Percentiles rank a stretch among this genome's conserved stretches.
phyloP scores from a whole-genome alignment of 2,797 vertebrate genomes.

The Acanthurus lineatus region DNA sequence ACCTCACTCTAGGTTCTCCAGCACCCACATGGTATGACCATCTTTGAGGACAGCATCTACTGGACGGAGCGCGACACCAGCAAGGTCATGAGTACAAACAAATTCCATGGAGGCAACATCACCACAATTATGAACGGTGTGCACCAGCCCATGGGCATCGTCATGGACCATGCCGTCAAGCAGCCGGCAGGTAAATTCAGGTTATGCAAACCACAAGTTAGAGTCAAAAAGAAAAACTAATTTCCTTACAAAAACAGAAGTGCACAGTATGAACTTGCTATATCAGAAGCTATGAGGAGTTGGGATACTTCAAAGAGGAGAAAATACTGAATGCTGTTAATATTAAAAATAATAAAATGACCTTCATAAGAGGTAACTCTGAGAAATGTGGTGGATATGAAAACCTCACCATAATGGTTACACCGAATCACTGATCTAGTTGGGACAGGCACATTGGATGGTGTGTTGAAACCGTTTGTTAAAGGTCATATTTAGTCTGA shows the following conservation, averaged over 20 bases:
- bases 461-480: neutral
- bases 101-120: conserved; percentile 93
- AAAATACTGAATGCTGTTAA: neutral
- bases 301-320: neutral
- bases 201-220: neutral
- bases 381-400: neutral
- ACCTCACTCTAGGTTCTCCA: conserved; percentile 84
- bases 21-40: conserved; percentile 91
- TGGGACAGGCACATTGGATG: neutral
- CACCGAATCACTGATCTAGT: neutral
- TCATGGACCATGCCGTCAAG: conserved; percentile 89
- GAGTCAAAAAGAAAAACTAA: neutral
- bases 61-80: conserved; percentile 91
- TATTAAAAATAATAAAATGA: too few species aligned
- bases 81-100: conserved; percentile 91
- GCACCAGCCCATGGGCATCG: conserved; percentile 89
- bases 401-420: neutral
- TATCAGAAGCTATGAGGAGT: neutral
- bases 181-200: conserved; percentile 88
- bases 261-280: neutral
- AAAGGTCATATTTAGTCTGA: neutral
- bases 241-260: too few species aligned
- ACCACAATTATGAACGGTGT: conserved; percentile 87
- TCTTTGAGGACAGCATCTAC: conserved; percentile 94
- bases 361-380: neutral